Evolutionary conservation across 2,113 vertebrate species (phyloP).

Genomic region (Elaphurus davidianus): DNA sequence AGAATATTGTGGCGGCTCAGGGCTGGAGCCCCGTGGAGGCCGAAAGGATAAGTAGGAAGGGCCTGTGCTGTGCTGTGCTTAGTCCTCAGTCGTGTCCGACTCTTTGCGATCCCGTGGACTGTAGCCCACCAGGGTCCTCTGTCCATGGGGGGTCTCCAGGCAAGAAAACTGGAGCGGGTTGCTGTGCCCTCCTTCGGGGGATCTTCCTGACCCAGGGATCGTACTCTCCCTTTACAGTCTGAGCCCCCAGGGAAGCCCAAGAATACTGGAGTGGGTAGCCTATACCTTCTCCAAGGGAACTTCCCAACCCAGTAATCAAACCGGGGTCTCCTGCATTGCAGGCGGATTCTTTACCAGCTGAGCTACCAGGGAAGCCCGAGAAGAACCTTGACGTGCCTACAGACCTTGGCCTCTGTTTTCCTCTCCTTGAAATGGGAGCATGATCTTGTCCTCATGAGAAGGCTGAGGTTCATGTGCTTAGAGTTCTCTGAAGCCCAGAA

Average conservation of each 20-base stretch:
- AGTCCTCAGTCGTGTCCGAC: neutral
- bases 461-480: neutral
- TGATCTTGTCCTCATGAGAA: fast-evolving
- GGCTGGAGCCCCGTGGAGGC: fast-evolving
- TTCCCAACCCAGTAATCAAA: neutral
- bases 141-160: neutral
- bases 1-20: neutral
- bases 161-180: neutral
- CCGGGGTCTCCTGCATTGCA: neutral
- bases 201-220: neutral
- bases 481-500: too few species aligned
- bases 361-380: neutral
- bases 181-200: neutral
- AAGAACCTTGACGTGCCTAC: neutral
- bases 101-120: neutral
- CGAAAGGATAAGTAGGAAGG: neutral
- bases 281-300: neutral
- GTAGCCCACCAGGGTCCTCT: neutral
- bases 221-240: neutral
- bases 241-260: neutral
- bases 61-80: neutral
- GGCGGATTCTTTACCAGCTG: neutral
- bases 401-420: neutral
- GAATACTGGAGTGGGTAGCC: neutral
- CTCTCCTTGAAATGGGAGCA: neutral